Conservation (phyloP, 2,113 vertebrate genomes). For the Mohoua ochrocephala region DNA sequence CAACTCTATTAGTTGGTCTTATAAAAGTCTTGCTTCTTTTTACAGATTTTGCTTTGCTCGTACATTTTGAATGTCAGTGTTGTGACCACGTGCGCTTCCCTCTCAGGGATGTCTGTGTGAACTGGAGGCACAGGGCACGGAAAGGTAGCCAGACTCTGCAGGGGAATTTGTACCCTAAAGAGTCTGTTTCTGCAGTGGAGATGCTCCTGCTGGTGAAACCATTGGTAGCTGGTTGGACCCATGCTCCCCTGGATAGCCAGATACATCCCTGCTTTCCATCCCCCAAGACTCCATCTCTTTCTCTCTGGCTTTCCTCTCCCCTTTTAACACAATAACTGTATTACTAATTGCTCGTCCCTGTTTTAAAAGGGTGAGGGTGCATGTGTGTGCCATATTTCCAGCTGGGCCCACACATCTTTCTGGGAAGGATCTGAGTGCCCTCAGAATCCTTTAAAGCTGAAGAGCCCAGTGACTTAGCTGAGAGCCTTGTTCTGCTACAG, state of each 20-base stretch:
- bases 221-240: neutral
- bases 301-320: neutral
- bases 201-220: neutral
- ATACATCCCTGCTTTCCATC: neutral
- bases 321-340: neutral
- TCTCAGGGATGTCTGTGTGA: rapidly evolving
- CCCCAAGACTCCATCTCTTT: neutral
- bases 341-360: neutral
- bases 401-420: neutral
- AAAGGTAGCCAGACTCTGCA: neutral
- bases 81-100: neutral
- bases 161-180: neutral
- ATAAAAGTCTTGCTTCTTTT: neutral
- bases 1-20: neutral
- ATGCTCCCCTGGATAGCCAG: neutral
- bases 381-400: neutral
- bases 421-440: neutral
- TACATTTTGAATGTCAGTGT: neutral
- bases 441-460: neutral
- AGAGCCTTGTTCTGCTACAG: neutral
- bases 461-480: neutral
- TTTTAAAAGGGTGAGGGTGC: neutral
- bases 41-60: neutral
- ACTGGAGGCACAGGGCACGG: no score
- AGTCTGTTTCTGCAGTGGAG: neutral